phyloP scores from a whole-genome alignment of 2,797 vertebrate species.

The Glossophaga mutica region DNA sequence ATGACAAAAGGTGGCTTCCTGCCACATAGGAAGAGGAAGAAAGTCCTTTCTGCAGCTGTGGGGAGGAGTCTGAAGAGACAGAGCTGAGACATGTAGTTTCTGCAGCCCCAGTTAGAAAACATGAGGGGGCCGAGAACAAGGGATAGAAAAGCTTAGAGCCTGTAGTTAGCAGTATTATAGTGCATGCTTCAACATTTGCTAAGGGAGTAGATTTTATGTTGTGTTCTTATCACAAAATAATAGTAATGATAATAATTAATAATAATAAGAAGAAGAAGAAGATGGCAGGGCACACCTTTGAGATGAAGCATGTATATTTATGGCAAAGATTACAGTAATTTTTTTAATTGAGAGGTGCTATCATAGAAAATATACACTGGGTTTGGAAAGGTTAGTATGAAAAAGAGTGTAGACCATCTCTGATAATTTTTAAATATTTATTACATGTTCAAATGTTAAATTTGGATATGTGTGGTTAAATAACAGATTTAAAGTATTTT shows the following conservation, averaged over 20 bases:
- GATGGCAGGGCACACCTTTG: background rate
- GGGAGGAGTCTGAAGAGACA: background rate
- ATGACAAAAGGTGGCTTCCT: slow-evolving; percentile 43
- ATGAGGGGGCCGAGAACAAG: no score
- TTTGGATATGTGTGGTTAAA: background rate
- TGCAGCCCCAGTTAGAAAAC: background rate
- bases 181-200: background rate
- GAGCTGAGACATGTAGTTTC: background rate
- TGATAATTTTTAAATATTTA: background rate
- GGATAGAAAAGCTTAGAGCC: background rate
- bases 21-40: slow-evolving; percentile 34
- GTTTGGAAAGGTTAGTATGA: background rate
- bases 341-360: background rate
- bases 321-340: background rate
- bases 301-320: background rate
- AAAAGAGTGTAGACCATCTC: background rate
- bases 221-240: background rate
- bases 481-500: background rate
- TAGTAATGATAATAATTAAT: background rate
- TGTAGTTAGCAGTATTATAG: background rate
- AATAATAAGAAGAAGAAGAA: background rate
- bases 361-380: background rate
- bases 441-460: background rate
- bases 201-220: background rate
- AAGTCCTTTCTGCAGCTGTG: background rate